phyloP scores from a whole-genome alignment of 2,797 vertebrate species.

The Gymnodraco acuticeps region DNA sequence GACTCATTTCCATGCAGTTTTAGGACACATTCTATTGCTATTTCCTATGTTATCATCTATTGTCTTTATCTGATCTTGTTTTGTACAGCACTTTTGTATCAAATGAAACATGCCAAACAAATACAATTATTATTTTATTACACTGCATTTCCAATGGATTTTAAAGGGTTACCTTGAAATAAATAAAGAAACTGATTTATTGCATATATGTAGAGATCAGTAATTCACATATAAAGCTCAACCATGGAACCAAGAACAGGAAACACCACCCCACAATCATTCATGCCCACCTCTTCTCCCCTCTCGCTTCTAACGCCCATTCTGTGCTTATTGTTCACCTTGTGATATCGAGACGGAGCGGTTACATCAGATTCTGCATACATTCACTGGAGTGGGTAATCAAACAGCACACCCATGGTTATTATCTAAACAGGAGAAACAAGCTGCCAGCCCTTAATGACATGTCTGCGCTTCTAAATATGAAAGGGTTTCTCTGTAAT shows the following conservation, averaged over 20 bases:
- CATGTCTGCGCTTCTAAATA: constrained; percentile 50
- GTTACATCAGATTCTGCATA: constrained; percentile 18
- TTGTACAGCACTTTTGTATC: no score
- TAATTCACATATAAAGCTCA: neutral
- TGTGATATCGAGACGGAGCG: neutral
- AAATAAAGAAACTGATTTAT: neutral
- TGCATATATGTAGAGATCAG: neutral
- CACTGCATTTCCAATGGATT: neutral
- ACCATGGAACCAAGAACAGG: neutral
- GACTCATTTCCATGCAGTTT: no score
- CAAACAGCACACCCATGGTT: constrained; percentile 40
- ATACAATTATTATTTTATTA: no score
- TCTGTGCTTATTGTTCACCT: constrained; percentile 3
- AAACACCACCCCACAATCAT: constrained; percentile 2
- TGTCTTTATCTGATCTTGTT: no score
- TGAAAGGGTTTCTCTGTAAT: constrained; percentile 54
- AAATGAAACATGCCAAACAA: no score
- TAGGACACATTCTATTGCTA: no score
- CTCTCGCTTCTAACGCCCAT: neutral
- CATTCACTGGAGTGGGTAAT: constrained; percentile 43
- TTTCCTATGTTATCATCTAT: no score
- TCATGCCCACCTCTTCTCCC: neutral
- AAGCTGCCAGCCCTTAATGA: constrained; percentile 58
- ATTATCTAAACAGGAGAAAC: constrained; percentile 54
- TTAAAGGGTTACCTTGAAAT: neutral